Evolutionary conservation across 2,113 vertebrate species (phyloP).

Genomic region (Eleginops maclovinus): DNA sequence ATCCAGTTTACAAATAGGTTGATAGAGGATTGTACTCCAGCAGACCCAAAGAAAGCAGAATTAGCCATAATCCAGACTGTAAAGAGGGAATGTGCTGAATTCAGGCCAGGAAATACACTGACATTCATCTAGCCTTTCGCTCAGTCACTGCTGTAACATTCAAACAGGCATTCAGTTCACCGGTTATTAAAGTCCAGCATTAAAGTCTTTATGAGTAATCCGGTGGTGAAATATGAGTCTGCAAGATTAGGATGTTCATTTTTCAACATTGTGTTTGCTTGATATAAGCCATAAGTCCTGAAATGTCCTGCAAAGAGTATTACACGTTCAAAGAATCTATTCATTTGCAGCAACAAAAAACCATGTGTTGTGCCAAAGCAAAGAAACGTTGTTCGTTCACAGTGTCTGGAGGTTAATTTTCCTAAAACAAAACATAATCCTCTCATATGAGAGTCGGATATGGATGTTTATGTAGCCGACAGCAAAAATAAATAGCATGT

Average conservation of each 20-base stretch:
- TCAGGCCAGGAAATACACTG: slow-evolving; percentile 35
- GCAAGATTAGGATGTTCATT: slow-evolving; percentile 33
- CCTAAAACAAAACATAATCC: background rate
- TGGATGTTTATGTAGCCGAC: slow-evolving; percentile 8
- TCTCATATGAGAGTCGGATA: background rate
- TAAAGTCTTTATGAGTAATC: slow-evolving; percentile 62
- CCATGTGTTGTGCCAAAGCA: background rate
- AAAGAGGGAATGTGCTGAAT: slow-evolving; percentile 29
- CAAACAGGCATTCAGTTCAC: slow-evolving; percentile 25
- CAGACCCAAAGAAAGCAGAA: slow-evolving; percentile 48
- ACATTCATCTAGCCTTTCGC: slow-evolving; percentile 20
- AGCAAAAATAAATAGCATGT: background rate
- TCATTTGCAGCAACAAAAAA: slow-evolving; percentile 35
- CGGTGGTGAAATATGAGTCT: slow-evolving; percentile 45
- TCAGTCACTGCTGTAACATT: slow-evolving; percentile 4
- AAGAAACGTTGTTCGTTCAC: background rate
- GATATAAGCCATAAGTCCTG: slow-evolving; percentile 8
- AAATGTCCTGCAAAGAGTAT: slow-evolving; percentile 36
- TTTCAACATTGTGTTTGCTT: background rate
- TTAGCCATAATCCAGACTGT: slow-evolving; percentile 59
- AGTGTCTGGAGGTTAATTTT: background rate
- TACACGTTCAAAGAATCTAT: slow-evolving; percentile 47
- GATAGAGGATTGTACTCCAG: slow-evolving; percentile 16
- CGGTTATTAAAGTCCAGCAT: slow-evolving; percentile 35
- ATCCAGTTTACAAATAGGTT: slow-evolving; percentile 53